phyloP scores from a whole-genome alignment of 2,113 vertebrate species.

The Motacilla tschutschensis region DNA sequence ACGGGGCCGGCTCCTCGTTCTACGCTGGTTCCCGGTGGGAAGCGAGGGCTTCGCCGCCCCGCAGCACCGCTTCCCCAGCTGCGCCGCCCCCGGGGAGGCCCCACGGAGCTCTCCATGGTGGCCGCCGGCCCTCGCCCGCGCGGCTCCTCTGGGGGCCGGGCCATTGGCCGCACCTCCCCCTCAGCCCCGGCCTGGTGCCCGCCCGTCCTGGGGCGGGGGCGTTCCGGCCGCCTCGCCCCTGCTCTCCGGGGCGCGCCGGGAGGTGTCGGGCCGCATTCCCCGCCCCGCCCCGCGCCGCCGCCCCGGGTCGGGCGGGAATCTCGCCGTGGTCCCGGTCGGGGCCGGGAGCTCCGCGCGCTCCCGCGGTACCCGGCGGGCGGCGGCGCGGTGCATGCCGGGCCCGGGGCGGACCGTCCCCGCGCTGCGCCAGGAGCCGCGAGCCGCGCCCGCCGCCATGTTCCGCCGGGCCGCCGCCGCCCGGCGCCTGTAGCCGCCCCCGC shows the following conservation, averaged over 20 bases:
- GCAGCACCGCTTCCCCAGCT: background rate
- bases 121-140: background rate
- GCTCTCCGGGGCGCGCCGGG: background rate
- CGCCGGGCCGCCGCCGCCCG: no score
- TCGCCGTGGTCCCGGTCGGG: no score
- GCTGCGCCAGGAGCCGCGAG: no score
- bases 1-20: rapidly evolving
- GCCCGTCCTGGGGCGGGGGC: background rate
- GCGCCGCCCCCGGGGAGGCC: background rate
- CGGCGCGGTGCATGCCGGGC: no score
- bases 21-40: rapidly evolving
- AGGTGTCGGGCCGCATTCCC: background rate
- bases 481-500: no score
- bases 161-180: background rate
- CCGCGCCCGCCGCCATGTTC: no score
- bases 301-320: background rate
- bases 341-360: no score
- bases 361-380: no score
- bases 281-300: background rate
- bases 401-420: no score
- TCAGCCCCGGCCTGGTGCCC: background rate
- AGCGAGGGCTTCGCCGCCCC: no score
- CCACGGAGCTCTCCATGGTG: slow-evolving; percentile 53
- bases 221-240: background rate
- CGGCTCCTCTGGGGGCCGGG: background rate